These are phyloP conservation scores for Aleiodes sp. DNA, from an alignment of 1,140 invertebrate genomes.

Conservation along the genomic window DNA sequence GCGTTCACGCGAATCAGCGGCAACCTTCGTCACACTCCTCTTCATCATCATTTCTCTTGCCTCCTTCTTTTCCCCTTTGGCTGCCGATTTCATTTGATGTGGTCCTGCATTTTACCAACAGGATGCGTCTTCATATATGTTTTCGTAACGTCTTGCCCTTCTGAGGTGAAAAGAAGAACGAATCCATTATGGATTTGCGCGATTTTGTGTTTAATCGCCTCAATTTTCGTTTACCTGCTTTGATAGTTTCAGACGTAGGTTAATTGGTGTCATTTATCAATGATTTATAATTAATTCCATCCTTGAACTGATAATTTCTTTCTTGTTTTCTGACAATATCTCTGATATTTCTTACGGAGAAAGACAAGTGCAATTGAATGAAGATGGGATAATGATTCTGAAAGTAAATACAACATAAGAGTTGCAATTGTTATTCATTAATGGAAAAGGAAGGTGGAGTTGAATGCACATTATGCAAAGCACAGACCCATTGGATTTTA, in stretches of 20 bases:
- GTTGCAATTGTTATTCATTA: too few relatives aligned
- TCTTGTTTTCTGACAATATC: too few relatives aligned
- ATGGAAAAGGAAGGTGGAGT: too few relatives aligned
- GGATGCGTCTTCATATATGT: background rate
- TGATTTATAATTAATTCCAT: background rate
- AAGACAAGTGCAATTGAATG: too few relatives aligned
- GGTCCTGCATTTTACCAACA: background rate
- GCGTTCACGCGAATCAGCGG: background rate
- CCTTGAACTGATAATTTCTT: too few relatives aligned
- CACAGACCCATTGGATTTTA: too few relatives aligned
- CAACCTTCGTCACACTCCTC: background rate
- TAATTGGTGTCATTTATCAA: background rate
- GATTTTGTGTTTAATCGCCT: background rate
- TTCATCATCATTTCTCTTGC: background rate
- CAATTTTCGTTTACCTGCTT: background rate
- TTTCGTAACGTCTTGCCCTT: background rate
- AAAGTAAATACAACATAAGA: too few relatives aligned
- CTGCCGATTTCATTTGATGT: background rate
- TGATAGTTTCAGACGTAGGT: background rate
- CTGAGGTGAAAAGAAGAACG: background rate
- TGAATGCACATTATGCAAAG: too few relatives aligned
- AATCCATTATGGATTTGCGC: background rate
- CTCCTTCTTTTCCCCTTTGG: background rate
- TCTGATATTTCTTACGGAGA: too few relatives aligned
- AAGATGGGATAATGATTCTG: too few relatives aligned